These are phyloP conservation scores for Bombus affinis DNA, from an alignment of 1,140 invertebrate genomes.

Conservation along the genomic window DNA sequence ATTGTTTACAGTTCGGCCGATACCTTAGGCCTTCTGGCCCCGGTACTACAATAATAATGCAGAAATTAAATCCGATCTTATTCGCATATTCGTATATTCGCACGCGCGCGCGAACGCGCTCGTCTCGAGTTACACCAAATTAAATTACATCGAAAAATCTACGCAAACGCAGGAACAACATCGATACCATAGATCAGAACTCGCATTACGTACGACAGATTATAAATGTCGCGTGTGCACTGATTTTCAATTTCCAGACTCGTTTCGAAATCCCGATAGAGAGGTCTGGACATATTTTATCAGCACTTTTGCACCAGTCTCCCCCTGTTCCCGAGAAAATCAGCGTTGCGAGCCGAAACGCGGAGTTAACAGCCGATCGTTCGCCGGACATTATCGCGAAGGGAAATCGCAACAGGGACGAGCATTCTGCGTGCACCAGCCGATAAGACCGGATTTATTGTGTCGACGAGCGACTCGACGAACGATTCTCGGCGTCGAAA, in stretches of 20 bases:
- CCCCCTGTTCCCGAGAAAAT: not conserved
- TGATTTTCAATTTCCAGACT: constrained; percentile 17
- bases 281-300: constrained; percentile 18
- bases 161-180: not conserved
- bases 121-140: too few relatives aligned
- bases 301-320: constrained; percentile 3
- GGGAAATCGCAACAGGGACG: constrained; percentile 23
- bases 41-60: too few relatives aligned
- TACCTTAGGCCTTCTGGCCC: too few relatives aligned
- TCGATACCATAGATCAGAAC: not conserved
- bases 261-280: constrained; percentile 9
- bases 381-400: constrained; percentile 30
- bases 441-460: constrained; percentile 45
- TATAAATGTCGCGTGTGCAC: not conserved
- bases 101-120: too few relatives aligned
- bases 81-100: too few relatives aligned
- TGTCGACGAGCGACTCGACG: constrained; percentile 13
- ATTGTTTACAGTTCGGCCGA: too few relatives aligned
- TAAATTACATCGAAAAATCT: too few relatives aligned
- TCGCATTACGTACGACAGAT: not conserved
- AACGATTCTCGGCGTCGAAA: constrained; percentile 28
- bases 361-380: constrained; percentile 29
- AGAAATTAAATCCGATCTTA: too few relatives aligned
- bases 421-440: constrained; percentile 24
- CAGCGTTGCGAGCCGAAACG: not conserved